phyloP scores from a whole-genome alignment of 1,140 invertebrate species.

The Ceratosolen solmsi region DNA sequence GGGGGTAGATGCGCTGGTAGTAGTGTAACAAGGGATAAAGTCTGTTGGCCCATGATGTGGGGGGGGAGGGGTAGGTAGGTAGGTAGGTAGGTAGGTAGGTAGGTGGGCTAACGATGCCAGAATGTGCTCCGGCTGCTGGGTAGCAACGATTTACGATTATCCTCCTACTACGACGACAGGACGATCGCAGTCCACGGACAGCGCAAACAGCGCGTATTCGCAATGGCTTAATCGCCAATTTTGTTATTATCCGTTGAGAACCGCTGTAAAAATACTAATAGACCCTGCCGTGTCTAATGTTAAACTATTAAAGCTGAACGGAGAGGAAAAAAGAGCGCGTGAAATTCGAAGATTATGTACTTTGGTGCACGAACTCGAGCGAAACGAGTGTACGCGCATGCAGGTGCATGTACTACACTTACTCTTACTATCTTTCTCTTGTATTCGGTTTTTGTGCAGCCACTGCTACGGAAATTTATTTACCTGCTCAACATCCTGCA shows the following conservation, averaged over 20 bases:
- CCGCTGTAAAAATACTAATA: neutral
- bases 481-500: neutral
- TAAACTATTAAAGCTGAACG: neutral
- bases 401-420: neutral
- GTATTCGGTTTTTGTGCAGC: neutral
- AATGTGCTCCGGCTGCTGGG: too few species aligned
- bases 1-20: too few species aligned
- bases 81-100: too few species aligned
- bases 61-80: too few species aligned
- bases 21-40: too few species aligned
- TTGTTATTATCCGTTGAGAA: neutral
- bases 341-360: constrained; percentile 19
- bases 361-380: neutral
- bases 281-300: neutral
- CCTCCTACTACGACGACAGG: neutral
- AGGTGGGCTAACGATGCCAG: neutral
- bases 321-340: neutral
- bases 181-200: neutral
- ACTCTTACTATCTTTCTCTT: constrained; percentile 13
- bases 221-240: constrained; percentile 1
- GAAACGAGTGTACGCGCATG: constrained; percentile 15
- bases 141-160: neutral
- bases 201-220: neutral
- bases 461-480: constrained; percentile 2
- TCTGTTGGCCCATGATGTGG: too few species aligned